These are phyloP conservation scores for Chaetogeoica ovagalla DNA, from an alignment of 2,888 invertebrate species.

Conservation along the genomic window DNA sequence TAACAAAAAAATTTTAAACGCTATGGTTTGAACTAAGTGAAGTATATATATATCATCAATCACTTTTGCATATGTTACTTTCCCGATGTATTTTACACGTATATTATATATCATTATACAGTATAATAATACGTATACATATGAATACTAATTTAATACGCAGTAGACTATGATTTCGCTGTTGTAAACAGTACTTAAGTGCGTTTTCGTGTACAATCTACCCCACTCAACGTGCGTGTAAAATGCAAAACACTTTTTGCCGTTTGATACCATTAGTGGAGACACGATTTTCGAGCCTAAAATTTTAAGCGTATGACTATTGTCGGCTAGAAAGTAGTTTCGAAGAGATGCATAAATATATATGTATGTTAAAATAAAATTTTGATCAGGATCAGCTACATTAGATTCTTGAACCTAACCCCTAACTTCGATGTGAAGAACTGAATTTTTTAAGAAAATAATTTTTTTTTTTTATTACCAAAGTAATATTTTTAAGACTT, in stretches of 20 bases:
- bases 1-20: too few relatives aligned
- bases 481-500: too few relatives aligned
- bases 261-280: background rate
- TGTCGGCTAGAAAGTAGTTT: background rate
- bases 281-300: background rate
- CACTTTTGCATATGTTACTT: background rate
- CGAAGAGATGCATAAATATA: too few relatives aligned
- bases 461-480: too few relatives aligned
- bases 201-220: conserved; percentile 6
- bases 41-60: background rate
- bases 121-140: background rate
- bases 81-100: background rate
- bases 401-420: too few relatives aligned
- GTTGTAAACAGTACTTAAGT: background rate
- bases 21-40: too few relatives aligned
- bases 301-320: background rate
- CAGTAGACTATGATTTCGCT: conserved; percentile 3
- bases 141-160: conserved; percentile 3
- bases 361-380: too few relatives aligned
- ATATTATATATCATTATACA: conserved; percentile 9
- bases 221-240: background rate
- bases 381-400: too few relatives aligned
- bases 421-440: too few relatives aligned
- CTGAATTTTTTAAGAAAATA: too few relatives aligned
- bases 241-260: background rate